Percentiles rank a stretch among this genome's conserved stretches.
Conservation (phyloP, 2,888 invertebrate genomes). For the Lasioglossum calceatum region DNA sequence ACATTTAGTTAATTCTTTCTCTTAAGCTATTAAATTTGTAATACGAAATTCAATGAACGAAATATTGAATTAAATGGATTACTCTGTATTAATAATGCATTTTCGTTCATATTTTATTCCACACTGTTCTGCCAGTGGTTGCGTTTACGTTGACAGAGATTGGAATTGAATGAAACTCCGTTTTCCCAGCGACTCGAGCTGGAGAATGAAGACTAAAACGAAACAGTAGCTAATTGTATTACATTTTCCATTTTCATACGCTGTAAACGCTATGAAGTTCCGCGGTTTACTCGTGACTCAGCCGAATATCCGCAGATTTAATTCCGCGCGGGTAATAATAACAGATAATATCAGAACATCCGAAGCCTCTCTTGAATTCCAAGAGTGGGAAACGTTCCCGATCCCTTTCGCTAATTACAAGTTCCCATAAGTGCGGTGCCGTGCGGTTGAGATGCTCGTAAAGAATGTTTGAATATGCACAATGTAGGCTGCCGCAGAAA, state of each 20-base stretch:
- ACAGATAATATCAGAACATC: background rate
- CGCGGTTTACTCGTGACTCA: background rate
- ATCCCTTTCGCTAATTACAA: background rate
- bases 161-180: background rate
- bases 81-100: background rate
- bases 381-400: background rate
- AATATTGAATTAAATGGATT: background rate
- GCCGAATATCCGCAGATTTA: background rate
- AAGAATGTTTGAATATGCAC: background rate
- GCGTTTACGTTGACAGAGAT: background rate
- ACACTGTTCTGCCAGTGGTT: background rate
- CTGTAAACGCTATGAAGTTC: background rate
- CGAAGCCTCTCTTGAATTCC: background rate
- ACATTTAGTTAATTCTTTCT: background rate
- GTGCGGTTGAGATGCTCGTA: background rate
- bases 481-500: background rate
- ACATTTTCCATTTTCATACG: background rate
- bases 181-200: background rate
- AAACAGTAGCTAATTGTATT: background rate
- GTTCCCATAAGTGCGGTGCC: background rate
- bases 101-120: background rate
- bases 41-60: background rate
- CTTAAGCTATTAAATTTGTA: background rate
- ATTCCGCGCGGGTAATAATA: background rate
- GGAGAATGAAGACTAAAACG: background rate